phyloP scores from a whole-genome alignment of 2,113 vertebrate genomes.

The Fulica atra region DNA sequence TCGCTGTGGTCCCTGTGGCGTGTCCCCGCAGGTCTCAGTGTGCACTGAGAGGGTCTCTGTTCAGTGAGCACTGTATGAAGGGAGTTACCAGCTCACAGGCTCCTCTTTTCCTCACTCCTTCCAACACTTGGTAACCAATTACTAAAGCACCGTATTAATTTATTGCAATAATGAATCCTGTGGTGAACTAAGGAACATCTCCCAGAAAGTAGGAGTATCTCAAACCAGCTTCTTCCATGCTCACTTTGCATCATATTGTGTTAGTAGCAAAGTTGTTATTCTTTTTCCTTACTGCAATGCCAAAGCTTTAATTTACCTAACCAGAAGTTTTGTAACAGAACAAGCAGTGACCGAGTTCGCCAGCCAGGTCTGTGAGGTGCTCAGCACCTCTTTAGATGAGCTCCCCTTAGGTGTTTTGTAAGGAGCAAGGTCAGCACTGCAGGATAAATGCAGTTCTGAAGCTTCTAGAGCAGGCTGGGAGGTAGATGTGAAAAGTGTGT shows the following conservation, averaged over 20 bases:
- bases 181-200: neutral
- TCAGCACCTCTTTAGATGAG: neutral
- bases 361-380: neutral
- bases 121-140: neutral
- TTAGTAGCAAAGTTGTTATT: neutral
- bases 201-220: neutral
- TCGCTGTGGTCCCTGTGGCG: neutral
- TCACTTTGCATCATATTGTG: neutral
- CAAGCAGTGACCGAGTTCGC: fast-evolving
- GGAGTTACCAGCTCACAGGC: neutral
- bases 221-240: neutral
- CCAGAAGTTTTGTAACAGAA: neutral
- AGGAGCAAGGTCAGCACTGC: neutral
- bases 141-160: neutral
- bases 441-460: neutral
- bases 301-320: neutral
- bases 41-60: neutral
- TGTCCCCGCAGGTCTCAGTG: neutral
- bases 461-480: neutral
- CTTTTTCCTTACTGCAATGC: neutral
- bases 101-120: neutral
- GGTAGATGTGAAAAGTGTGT: neutral
- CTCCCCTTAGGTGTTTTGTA: neutral
- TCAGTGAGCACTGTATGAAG: neutral
- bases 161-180: neutral